phyloP scores from a whole-genome alignment of 2,888 invertebrate species.

The Seira sanloemensis region DNA sequence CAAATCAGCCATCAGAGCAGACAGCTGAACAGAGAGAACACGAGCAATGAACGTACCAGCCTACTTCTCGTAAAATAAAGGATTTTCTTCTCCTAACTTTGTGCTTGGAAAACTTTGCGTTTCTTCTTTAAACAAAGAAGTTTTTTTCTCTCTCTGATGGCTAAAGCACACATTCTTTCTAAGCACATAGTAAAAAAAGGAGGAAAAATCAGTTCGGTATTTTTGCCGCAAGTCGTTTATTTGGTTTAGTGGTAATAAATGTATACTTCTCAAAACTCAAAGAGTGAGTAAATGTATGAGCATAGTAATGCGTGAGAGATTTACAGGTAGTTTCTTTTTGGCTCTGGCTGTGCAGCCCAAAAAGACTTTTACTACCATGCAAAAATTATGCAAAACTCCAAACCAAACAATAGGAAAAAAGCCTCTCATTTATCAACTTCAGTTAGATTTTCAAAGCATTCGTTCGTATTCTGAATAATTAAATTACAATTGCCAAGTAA shows the following conservation, averaged over 20 bases:
- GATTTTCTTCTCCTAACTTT: not conserved
- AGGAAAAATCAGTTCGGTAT: conserved; percentile 42
- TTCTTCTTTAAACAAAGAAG: conserved; percentile 15
- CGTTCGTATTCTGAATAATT: not conserved
- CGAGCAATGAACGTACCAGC: conserved; percentile 44
- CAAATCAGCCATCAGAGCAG: conserved; percentile 53
- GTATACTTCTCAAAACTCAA: not conserved
- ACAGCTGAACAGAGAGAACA: conserved; percentile 59
- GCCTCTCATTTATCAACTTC: not conserved
- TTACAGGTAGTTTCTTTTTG: too few relatives aligned
- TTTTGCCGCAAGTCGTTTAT: conserved; percentile 19
- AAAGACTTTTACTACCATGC: not conserved
- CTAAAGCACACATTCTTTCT: conserved; percentile 27
- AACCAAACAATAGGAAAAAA: too few relatives aligned
- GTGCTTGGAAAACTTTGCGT: conserved; percentile 9
- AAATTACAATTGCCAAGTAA: too few relatives aligned
- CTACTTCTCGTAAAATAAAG: not conserved
- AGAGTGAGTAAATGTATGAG: not conserved
- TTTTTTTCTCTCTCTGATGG: not conserved
- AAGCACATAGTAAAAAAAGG: conserved; percentile 19
- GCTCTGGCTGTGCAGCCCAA: not conserved
- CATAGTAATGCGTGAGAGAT: not conserved
- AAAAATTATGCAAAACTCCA: not conserved
- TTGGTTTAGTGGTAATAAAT: not conserved
- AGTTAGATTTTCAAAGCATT: not conserved